Evolutionary conservation across 37 sponge, comb jelly and placozoan species (phyloP), one percentile per base, ranked within the genome.

Genomic region (Amphimedon queenslandica): DNA sequence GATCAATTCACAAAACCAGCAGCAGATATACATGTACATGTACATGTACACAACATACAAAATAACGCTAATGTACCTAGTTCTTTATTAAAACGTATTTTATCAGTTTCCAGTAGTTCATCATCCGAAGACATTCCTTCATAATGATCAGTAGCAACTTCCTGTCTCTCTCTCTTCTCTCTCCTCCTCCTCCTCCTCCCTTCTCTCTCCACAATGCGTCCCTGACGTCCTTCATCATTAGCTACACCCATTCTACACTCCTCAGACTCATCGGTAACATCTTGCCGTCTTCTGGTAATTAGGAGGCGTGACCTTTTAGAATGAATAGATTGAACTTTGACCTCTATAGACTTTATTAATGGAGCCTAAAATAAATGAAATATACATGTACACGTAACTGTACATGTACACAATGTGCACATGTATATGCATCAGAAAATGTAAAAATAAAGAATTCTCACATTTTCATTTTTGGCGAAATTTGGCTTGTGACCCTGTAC

Each of bases 41-140:
- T n/a, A n/a, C n/a, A n/a, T n/a, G n/a, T n/a, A n/a, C n/a, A n/a
- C n/a, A n/a, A 64, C 66, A 66, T 37, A 2, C 31, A 41, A 27
- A 37, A 41, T 37, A n/a, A 53, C n/a, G n/a, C 41, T 66, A 18
- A 71, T 88, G 38, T 56, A 93, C 93, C 82, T 20, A 80, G 72
- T 24, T 85, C 86, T 6, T 32, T 47, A 36, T 28, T 27, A 42
- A 85, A 70, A 37, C 76, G 80, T n/a, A 75, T 53, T 55, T 43
- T 63, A 53, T 81, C 86, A 20, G 64, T 84, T 63, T 93, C 87
- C 37, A 81, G 58, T 37, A 80, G 71, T 40, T 93, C 94, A 58
- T 93, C 94, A 76, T 93, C 94, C 5, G 94, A 79, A 23, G 94
- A 93, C 38, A 83, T 33, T 4, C 94, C 94, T 27, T 93, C 90